A percentile compares a stretch with the other conserved stretches of the same genome.
phyloP scores from a whole-genome alignment of 2,113 vertebrate species.

The Anthoscopus minutus region DNA sequence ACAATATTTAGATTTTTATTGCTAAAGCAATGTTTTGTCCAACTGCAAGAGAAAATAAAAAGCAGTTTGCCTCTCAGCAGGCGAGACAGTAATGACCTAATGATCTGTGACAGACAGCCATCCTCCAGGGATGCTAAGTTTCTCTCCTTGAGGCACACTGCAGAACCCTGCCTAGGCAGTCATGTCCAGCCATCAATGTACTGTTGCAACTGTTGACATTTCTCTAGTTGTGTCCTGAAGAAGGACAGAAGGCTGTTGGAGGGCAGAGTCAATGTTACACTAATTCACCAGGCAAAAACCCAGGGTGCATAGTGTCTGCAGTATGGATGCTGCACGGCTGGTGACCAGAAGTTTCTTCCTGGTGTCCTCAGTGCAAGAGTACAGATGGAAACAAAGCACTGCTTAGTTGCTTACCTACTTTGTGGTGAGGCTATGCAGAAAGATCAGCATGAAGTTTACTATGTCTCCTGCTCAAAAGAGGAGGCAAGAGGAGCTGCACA shows the following conservation, averaged over 20 bases:
- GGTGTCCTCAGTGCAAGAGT: neutral
- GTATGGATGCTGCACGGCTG: neutral
- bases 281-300: accelerated
- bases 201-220: neutral
- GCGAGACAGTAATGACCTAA: neutral
- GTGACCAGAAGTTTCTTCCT: neutral
- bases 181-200: neutral
- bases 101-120: neutral
- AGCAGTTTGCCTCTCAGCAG: neutral
- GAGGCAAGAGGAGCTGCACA: neutral
- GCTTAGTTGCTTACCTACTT: neutral
- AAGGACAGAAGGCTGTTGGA: neutral
- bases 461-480: neutral
- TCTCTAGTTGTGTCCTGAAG: neutral
- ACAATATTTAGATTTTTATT: neutral
- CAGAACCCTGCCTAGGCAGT: neutral
- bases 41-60: neutral
- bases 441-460: neutral
- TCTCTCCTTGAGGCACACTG: neutral
- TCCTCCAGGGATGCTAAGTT: neutral
- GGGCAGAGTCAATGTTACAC: neutral
- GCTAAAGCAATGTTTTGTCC: neutral
- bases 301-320: neutral
- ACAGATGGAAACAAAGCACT: neutral
- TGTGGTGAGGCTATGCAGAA: neutral